These are phyloP conservation scores for Neogobius melanostomus DNA, from an alignment of 2,113 vertebrate species.

Conservation along the genomic window DNA sequence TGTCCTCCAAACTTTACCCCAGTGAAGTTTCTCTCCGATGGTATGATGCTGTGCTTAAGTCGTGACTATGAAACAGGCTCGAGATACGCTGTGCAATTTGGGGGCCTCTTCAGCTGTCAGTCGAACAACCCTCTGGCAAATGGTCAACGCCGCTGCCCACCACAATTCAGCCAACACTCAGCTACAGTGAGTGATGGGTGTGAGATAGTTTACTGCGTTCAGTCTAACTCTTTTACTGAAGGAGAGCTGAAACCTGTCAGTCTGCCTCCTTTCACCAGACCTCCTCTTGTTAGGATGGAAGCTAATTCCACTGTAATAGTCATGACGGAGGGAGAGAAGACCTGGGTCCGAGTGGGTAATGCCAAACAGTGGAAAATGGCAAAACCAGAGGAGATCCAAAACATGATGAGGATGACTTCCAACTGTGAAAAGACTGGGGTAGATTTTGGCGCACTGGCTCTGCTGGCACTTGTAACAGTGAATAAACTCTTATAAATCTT, in stretches of 20 bases:
- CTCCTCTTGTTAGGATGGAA: conserved; percentile 67
- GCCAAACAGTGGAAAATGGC: conserved; percentile 80
- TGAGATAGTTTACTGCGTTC: conserved; percentile 86
- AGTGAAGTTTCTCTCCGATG: conserved; percentile 76
- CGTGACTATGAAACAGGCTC: conserved; percentile 78
- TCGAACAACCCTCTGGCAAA: conserved; percentile 77
- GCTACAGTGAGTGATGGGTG: conserved; percentile 86
- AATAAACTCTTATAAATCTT: no score
- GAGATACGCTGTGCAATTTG: conserved; percentile 78
- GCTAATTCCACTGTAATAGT: conserved; percentile 82
- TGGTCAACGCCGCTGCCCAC: conserved; percentile 75
- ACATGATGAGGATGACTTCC: conserved; percentile 45
- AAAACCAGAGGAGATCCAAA: conserved; percentile 64
- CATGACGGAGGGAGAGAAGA: conserved; percentile 72
- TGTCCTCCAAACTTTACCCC: conserved; percentile 78
- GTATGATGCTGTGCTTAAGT: conserved; percentile 82
- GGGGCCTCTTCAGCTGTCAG: conserved; percentile 90
- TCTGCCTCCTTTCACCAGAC: conserved; percentile 83
- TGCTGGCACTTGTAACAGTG: conserved; percentile 42
- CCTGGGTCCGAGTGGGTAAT: conserved; percentile 80
- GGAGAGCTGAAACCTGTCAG: conserved; percentile 72
- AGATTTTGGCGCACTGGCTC: conserved; percentile 57
- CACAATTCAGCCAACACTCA: conserved; percentile 86
- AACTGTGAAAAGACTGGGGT: conserved; percentile 46
- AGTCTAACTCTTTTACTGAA: conserved; percentile 78